phyloP scores from a whole-genome alignment of 2,797 vertebrate genomes.

The Lagorchestes hirsutus region DNA sequence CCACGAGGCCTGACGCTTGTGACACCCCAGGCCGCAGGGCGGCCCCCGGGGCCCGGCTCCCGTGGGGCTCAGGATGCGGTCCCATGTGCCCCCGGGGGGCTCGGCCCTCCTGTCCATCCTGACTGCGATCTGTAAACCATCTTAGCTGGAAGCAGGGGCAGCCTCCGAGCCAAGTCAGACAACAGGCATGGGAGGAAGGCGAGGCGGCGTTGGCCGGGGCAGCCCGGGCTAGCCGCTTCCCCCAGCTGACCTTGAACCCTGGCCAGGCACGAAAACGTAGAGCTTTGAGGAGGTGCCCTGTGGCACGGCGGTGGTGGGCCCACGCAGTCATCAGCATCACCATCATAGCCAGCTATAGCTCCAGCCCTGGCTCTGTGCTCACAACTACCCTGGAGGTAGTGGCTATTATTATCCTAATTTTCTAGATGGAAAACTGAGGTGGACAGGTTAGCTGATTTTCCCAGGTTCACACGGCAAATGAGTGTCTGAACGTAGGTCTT shows the following conservation, averaged over 20 bases:
- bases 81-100: neutral
- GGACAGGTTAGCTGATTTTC: neutral
- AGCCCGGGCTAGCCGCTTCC: rapidly evolving
- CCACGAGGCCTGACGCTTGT: neutral
- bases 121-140: neutral
- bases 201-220: neutral
- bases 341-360: neutral
- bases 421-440: neutral
- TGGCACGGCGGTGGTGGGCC: neutral
- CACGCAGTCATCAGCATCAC: neutral
- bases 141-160: neutral
- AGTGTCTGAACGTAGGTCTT: neutral
- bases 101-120: neutral
- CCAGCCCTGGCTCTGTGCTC: neutral
- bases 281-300: neutral
- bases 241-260: rapidly evolving
- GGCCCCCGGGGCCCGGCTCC: neutral
- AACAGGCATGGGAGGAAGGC: neutral
- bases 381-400: neutral
- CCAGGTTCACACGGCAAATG: neutral
- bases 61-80: neutral
- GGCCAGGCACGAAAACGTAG: rapidly evolving
- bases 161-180: neutral
- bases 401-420: neutral
- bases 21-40: neutral